Conservation (phyloP, 1,140 invertebrate species). For the Oscheius sp. region DNA sequence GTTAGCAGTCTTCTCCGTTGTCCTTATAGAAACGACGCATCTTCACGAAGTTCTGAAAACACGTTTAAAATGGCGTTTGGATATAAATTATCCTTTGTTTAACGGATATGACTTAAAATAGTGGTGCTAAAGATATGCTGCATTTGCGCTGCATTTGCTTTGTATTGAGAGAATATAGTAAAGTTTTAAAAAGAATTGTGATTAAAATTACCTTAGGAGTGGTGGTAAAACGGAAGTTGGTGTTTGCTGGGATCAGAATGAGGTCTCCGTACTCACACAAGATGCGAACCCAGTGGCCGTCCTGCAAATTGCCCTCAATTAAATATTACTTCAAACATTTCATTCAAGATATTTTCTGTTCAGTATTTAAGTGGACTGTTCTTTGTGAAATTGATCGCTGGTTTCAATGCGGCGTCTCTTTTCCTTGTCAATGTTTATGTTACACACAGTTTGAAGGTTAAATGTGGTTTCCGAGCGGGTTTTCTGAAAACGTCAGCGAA, state of each 20-base stretch:
- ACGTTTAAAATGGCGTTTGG: not conserved
- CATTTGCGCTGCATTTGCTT: too few relatives aligned
- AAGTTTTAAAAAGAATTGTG: conserved; percentile 4
- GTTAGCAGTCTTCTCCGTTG: conserved; percentile 30
- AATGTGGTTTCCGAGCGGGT: too few relatives aligned
- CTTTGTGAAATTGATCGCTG: too few relatives aligned
- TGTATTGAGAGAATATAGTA: conserved; percentile 10
- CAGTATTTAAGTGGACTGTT: too few relatives aligned
- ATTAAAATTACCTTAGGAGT: conserved; percentile 44
- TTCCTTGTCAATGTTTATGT: too few relatives aligned
- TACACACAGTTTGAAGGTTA: too few relatives aligned
- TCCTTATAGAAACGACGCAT: conserved; percentile 60
- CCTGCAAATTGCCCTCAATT: conserved; percentile 25
- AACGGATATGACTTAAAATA: too few relatives aligned
- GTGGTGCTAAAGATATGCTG: too few relatives aligned
- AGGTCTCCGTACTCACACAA: conserved; percentile 48
- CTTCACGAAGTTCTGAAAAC: conserved; percentile 59
- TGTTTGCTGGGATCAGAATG: conserved; percentile 40
- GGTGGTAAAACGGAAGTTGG: conserved; percentile 43
- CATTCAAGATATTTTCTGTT: too few relatives aligned
- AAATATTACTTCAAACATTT: too few relatives aligned
- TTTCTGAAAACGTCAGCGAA: too few relatives aligned
- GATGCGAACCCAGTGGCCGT: conserved; percentile 54
- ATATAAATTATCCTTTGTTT: not conserved
- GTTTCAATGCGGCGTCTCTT: too few relatives aligned